Conservation (phyloP, 2,113 vertebrate species). For the Tragelaphus buxtoni region DNA sequence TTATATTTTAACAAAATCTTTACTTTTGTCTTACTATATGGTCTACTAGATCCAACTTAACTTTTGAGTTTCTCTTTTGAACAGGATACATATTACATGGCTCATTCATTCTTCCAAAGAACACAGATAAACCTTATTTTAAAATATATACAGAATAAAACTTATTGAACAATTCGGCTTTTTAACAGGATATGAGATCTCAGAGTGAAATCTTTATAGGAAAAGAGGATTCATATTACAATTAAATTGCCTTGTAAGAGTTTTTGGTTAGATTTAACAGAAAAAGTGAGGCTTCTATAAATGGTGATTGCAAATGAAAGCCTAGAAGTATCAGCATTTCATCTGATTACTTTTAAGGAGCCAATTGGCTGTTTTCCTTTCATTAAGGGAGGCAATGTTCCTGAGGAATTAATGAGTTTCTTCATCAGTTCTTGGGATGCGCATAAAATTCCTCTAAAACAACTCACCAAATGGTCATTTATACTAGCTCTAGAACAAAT, state of each 20-base stretch:
- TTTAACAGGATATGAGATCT: neutral
- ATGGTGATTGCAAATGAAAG: conserved; percentile 44
- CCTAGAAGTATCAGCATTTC: conserved; percentile 12
- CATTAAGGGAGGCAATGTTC: conserved; percentile 34
- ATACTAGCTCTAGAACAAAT: neutral
- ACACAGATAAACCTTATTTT: neutral
- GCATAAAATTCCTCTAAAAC: conserved; percentile 7
- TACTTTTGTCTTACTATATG: neutral
- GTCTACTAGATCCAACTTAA: neutral
- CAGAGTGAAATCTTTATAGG: neutral
- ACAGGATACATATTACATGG: neutral
- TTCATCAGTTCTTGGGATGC: neutral
- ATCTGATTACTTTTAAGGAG: conserved; percentile 25
- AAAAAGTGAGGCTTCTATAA: neutral
- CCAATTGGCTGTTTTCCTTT: conserved; percentile 12
- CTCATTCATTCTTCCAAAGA: neutral
- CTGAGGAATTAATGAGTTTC: conserved; percentile 41
- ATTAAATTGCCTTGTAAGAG: neutral
- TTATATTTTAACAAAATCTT: neutral
- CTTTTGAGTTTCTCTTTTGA: neutral
- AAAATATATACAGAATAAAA: neutral
- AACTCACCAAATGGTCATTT: neutral
- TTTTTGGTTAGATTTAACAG: conserved; percentile 6
- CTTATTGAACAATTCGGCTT: neutral
- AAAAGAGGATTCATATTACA: neutral